Conservation (phyloP, 2,113 vertebrate species). For the Gracilinanus agilis region DNA sequence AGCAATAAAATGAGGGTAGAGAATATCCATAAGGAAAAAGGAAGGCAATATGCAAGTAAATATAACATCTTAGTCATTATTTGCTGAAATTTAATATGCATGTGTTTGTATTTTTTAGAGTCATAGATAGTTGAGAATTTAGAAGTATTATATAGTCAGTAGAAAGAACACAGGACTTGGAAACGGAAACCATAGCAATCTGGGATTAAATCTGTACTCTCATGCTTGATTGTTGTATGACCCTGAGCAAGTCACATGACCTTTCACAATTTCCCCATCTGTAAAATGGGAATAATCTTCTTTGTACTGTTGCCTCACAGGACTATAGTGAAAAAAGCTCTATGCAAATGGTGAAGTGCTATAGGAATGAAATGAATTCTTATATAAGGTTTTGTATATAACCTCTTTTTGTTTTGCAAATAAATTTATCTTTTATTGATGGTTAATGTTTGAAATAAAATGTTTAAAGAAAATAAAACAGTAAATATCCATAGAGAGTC, state of each 20-base stretch:
- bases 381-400: background rate
- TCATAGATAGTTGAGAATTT: background rate
- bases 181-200: slow-evolving; percentile 23
- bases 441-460: background rate
- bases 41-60: background rate
- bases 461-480: background rate
- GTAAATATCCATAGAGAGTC: background rate
- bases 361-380: background rate
- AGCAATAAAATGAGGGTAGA: background rate
- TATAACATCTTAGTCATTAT: background rate
- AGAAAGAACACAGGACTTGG: background rate
- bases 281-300: background rate
- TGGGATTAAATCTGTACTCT: background rate
- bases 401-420: background rate
- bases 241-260: background rate
- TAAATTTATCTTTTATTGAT: background rate
- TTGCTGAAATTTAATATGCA: background rate
- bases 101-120: background rate
- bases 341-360: background rate
- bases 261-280: background rate
- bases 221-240: background rate
- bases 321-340: background rate
- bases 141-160: background rate
- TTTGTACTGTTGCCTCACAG: background rate
- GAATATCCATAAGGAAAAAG: background rate